Conservation (phyloP, 2,113 vertebrate genomes). For the Barbus barbus region DNA sequence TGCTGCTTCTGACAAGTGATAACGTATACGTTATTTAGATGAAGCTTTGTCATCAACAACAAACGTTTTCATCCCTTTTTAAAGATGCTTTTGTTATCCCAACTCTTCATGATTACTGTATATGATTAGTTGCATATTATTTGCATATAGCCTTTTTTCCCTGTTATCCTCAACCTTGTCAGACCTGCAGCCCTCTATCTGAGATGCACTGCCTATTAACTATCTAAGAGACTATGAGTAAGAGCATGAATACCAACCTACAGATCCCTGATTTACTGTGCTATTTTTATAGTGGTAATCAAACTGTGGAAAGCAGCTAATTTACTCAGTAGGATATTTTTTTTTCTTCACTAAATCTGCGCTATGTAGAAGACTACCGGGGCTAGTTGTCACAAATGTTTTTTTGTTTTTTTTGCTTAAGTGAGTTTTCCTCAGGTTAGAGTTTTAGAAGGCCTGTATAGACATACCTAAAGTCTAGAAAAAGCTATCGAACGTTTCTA, state of each 20-base stretch:
- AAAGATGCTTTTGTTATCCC: not conserved
- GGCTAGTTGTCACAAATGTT: not conserved
- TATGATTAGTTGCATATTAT: not conserved
- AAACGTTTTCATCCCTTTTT: not conserved
- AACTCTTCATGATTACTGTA: not conserved
- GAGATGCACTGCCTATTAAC: not conserved
- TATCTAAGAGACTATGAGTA: not conserved
- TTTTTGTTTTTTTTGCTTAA: not conserved
- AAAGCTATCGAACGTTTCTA: not conserved
- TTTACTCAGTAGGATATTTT: not conserved
- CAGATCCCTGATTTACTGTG: not conserved
- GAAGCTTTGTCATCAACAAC: not conserved
- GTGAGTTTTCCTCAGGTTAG: not conserved
- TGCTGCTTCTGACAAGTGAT: not conserved
- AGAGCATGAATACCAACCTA: not conserved
- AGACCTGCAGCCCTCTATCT: not conserved
- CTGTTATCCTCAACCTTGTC: not conserved
- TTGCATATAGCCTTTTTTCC: not conserved
- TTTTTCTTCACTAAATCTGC: not conserved
- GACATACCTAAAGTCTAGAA: not conserved
- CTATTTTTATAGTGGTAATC: not conserved
- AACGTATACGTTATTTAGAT: not conserved
- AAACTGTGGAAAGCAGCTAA: not conserved
- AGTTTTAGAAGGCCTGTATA: not conserved
- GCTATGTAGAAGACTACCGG: not conserved